phyloP scores from a whole-genome alignment of 2,888 invertebrate species.

The Cacoxenus indagator region DNA sequence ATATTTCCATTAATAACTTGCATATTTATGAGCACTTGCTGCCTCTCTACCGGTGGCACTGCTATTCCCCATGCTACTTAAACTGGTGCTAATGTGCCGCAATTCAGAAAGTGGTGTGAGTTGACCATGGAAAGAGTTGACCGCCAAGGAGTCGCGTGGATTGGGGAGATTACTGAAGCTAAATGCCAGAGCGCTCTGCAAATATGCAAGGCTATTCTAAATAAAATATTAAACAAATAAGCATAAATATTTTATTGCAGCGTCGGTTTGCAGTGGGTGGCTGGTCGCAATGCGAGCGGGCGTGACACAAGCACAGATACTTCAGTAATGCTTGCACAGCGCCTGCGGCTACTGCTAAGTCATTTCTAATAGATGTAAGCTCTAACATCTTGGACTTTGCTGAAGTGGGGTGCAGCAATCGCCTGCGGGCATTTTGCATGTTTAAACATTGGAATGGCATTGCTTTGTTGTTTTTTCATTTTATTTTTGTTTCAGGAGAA shows the following conservation, averaged over 20 bases:
- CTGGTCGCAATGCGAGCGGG: neutral
- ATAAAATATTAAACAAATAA: neutral
- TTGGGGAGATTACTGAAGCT: neutral
- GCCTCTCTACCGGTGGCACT: neutral
- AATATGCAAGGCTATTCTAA: slow-evolving; percentile 3
- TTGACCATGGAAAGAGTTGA: neutral
- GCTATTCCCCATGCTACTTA: slow-evolving; percentile 13
- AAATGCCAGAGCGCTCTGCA: slow-evolving; percentile 5
- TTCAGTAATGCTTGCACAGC: neutral
- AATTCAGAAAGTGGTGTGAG: neutral
- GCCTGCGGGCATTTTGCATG: neutral
- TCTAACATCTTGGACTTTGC: neutral
- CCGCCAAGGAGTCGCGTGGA: neutral
- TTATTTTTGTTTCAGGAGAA: neutral
- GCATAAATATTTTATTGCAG: slow-evolving; percentile 9
- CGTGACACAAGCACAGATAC: neutral
- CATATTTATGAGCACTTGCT: slow-evolving; percentile 53
- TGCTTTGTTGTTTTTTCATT: neutral
- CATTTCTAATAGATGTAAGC: slow-evolving; percentile 15
- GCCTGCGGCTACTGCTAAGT: slow-evolving; percentile 9
- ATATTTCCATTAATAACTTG: slow-evolving; percentile 62
- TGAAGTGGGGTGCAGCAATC: neutral
- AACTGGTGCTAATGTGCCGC: slow-evolving; percentile 4
- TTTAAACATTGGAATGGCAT: neutral
- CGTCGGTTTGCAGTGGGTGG: neutral